Conservation (phyloP, 2,113 vertebrate genomes). For the Cyanoliseus patagonus region DNA sequence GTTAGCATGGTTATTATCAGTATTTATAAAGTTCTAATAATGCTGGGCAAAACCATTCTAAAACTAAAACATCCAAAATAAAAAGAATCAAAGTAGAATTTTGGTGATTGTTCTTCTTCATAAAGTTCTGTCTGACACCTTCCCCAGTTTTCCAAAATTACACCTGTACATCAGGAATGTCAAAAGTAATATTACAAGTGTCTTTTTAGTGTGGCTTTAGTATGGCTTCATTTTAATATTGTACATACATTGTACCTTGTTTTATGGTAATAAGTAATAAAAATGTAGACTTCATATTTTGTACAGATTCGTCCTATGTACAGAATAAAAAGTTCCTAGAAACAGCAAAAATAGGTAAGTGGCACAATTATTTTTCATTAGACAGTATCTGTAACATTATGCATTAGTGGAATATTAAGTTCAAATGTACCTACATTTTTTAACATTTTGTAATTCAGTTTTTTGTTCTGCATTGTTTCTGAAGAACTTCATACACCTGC, state of each 20-base stretch:
- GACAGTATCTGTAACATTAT: constrained; percentile 75
- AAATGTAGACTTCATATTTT: constrained; percentile 99
- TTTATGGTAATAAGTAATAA: constrained; percentile 96
- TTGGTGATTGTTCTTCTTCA: constrained; percentile 84
- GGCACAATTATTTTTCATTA: constrained; percentile 82
- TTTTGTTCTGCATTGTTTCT: constrained; percentile 82
- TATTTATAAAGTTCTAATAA: constrained; percentile 48
- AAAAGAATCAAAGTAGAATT: constrained; percentile 48
- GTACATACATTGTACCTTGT: constrained; percentile 98
- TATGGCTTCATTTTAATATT: constrained; percentile 92
- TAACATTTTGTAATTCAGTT: constrained; percentile 81
- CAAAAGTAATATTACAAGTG: constrained; percentile 85
- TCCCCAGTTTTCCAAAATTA: constrained; percentile 75
- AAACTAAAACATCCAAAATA: constrained; percentile 31
- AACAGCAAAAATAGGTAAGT: constrained; percentile 82
- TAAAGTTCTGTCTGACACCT: constrained; percentile 79
- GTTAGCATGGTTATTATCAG: constrained; percentile 47
- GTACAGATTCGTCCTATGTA: constrained; percentile 96
- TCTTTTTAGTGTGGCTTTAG: constrained; percentile 90
- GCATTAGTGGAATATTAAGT: constrained; percentile 77
- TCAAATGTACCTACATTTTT: constrained; percentile 78
- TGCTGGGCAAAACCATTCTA: constrained; percentile 63
- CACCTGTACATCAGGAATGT: constrained; percentile 77
- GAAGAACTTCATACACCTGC: constrained; percentile 77
- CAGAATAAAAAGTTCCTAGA: constrained; percentile 87